phyloP scores from a whole-genome alignment of 2,113 vertebrate species.

The Ictalurus punctatus region DNA sequence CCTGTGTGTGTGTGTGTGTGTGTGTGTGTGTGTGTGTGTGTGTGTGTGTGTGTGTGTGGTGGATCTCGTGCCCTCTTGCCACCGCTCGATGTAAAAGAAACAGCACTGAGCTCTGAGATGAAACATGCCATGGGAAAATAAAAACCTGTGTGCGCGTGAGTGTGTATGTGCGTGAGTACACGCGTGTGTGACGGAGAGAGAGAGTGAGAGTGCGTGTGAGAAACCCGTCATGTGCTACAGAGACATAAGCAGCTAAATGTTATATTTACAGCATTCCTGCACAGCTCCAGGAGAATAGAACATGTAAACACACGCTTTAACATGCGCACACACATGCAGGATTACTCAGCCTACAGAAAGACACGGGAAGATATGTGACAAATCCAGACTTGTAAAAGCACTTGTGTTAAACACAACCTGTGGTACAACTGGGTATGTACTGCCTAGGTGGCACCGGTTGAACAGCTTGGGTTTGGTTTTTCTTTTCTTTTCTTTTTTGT shows the following conservation, averaged over 20 bases:
- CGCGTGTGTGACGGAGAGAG: too few relatives aligned
- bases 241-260: slow-evolving; percentile 26
- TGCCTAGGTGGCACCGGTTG: not conserved
- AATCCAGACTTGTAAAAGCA: slow-evolving; percentile 20
- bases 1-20: slow-evolving; percentile 11
- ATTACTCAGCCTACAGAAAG: slow-evolving; percentile 21
- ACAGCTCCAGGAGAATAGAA: slow-evolving; percentile 4
- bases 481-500: not conserved
- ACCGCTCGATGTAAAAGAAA: not conserved
- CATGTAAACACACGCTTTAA: slow-evolving; percentile 2
- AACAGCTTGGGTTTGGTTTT: not conserved
- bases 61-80: not conserved
- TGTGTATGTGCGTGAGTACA: not conserved
- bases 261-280: not conserved
- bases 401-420: slow-evolving; percentile 1
- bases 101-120: not conserved
- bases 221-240: not conserved
- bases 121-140: not conserved
- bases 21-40: slow-evolving; percentile 14
- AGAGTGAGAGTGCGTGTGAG: not conserved
- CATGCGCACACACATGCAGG: slow-evolving; percentile 2
- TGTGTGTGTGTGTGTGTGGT: slow-evolving; percentile 10
- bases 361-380: slow-evolving; percentile 35
- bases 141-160: not conserved
- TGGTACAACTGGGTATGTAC: not conserved